Evolutionary conservation across 2,113 vertebrate genomes (phyloP).

Genomic region (Platycercus adscitus): DNA sequence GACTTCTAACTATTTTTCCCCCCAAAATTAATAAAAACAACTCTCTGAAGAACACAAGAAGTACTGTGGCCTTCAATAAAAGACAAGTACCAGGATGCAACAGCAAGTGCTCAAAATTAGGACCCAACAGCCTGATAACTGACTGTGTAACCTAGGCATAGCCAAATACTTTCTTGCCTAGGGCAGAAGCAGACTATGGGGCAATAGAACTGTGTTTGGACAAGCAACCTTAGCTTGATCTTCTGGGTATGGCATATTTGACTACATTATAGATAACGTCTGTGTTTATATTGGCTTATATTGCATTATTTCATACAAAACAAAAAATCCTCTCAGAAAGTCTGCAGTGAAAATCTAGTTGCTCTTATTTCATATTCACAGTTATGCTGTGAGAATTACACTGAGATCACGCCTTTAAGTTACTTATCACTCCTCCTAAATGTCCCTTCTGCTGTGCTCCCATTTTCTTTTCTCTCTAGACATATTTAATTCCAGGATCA

Average conservation of each 20-base stretch:
- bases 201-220: background rate
- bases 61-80: background rate
- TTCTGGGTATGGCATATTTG: background rate
- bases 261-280: background rate
- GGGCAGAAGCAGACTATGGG: background rate
- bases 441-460: background rate
- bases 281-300: background rate
- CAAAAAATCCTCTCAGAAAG: background rate
- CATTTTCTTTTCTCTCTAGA: background rate
- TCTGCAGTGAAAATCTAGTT: background rate
- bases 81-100: background rate
- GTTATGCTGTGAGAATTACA: background rate
- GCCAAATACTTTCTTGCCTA: background rate
- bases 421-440: background rate
- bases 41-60: background rate
- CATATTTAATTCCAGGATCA: background rate
- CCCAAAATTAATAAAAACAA: background rate
- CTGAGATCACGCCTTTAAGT: background rate
- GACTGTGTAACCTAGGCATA: background rate
- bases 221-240: background rate
- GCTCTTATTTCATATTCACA: background rate
- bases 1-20: background rate
- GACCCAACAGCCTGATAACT: background rate
- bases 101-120: background rate
- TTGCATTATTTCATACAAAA: background rate